Evolutionary conservation across 2,113 vertebrate species (phyloP).

Genomic region (Taxidea taxus): DNA sequence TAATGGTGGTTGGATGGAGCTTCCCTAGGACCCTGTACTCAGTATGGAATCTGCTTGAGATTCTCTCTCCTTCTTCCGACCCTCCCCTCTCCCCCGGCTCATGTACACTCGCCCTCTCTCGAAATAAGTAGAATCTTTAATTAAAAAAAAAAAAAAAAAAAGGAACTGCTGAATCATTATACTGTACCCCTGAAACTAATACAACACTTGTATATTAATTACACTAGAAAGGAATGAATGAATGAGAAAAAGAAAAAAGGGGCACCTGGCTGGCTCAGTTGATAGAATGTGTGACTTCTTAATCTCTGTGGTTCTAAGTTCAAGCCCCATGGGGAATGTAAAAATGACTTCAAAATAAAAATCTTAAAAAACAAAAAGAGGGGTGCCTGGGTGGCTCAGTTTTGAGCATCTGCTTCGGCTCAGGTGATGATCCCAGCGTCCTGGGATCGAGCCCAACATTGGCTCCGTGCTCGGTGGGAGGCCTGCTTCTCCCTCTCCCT

Average conservation of each 20-base stretch:
- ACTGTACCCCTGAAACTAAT: background rate
- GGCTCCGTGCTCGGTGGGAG: too few relatives aligned
- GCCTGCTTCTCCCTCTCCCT: too few relatives aligned
- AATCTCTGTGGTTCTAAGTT: background rate
- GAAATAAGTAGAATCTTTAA: background rate
- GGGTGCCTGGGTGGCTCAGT: too few relatives aligned
- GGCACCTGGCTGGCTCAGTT: background rate
- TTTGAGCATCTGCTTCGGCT: too few relatives aligned
- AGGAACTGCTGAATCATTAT: background rate
- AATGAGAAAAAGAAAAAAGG: background rate
- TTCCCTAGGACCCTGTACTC: background rate
- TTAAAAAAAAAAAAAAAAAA: background rate
- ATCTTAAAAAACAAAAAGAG: background rate
- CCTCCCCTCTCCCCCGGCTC: background rate
- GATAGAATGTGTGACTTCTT: background rate
- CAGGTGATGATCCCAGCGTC: too few relatives aligned
- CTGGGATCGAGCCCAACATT: too few relatives aligned
- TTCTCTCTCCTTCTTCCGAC: background rate
- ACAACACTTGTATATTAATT: background rate
- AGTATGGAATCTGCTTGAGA: background rate
- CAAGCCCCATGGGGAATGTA: background rate
- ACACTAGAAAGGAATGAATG: background rate
- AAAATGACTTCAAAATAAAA: background rate
- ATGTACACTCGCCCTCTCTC: rapidly evolving
- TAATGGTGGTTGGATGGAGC: background rate